A percentile compares a stretch with the other conserved stretches of the same genome.
These are phyloP conservation scores for Leucoma salicis DNA, from an alignment of 2,888 invertebrate species.

Conservation along the genomic window DNA sequence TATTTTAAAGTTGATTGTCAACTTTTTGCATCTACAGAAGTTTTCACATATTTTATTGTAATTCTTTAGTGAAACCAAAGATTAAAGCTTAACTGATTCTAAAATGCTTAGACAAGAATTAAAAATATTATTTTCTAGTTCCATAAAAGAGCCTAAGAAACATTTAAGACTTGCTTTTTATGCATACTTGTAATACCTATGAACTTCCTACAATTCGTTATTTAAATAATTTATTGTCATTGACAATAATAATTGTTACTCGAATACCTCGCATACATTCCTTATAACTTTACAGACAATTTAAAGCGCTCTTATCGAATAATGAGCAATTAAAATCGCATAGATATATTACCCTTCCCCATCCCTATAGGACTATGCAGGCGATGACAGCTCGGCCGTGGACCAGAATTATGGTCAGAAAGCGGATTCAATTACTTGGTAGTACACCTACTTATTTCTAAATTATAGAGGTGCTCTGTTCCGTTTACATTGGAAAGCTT, in stretches of 20 bases:
- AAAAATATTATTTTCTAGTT: too few species aligned
- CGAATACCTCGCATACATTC: background rate
- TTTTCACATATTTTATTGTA: too few species aligned
- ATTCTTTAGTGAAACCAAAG: too few species aligned
- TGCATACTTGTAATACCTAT: too few species aligned
- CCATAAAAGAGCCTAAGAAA: too few species aligned
- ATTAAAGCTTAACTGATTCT: too few species aligned
- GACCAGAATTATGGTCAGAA: slow-evolving; percentile 54
- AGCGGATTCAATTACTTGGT: slow-evolving; percentile 54
- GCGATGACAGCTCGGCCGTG: slow-evolving; percentile 31
- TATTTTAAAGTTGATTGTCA: background rate
- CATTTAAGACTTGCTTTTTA: too few species aligned
- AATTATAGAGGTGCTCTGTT: slow-evolving; percentile 43
- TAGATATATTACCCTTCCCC: slow-evolving; percentile 19
- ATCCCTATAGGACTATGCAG: slow-evolving; percentile 26
- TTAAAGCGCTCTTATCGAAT: slow-evolving; percentile 8
- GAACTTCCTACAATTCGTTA: background rate
- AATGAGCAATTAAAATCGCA: slow-evolving; percentile 27
- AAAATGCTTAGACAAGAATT: too few species aligned
- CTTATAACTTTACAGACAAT: background rate
- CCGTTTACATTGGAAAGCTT: slow-evolving; percentile 25
- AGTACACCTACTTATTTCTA: slow-evolving; percentile 43
- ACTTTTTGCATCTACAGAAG: too few species aligned
- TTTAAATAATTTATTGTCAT: background rate
- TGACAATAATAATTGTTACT: background rate